Percentiles rank a stretch among this genome's conserved stretches.
Evolutionary conservation across 2,797 vertebrate species (phyloP).

Genomic region (Phrynocephalus guinanensis): DNA sequence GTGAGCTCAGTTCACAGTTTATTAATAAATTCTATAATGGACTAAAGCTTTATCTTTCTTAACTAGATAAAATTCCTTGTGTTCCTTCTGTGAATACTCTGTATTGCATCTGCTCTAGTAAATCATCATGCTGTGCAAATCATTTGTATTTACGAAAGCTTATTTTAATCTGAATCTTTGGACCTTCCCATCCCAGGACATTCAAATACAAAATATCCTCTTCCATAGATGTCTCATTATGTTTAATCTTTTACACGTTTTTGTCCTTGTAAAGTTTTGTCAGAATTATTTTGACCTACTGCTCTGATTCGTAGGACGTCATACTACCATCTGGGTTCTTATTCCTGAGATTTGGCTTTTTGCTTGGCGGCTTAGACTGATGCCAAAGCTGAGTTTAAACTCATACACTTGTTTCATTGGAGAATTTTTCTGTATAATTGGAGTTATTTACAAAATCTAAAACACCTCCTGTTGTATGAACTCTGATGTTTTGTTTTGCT

Average conservation of each 20-base stretch:
- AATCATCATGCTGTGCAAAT: background rate
- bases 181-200: too few relatives aligned
- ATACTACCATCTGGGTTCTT: background rate
- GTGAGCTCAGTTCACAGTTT: background rate
- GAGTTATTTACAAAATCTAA: background rate
- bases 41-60: background rate
- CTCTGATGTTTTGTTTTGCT: background rate
- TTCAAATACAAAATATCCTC: background rate
- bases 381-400: background rate
- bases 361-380: background rate
- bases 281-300: background rate
- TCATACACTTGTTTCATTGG: background rate
- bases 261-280: background rate
- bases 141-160: background rate
- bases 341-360: background rate
- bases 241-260: background rate
- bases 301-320: background rate
- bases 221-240: background rate
- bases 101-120: background rate
- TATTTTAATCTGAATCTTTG: background rate
- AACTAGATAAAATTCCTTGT: background rate
- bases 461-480: background rate
- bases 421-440: background rate
- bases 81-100: background rate
- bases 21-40: background rate